Base-by-base conservation (phyloP, 2,113 vertebrate species). In the Rhombomys opimus region DNA sequence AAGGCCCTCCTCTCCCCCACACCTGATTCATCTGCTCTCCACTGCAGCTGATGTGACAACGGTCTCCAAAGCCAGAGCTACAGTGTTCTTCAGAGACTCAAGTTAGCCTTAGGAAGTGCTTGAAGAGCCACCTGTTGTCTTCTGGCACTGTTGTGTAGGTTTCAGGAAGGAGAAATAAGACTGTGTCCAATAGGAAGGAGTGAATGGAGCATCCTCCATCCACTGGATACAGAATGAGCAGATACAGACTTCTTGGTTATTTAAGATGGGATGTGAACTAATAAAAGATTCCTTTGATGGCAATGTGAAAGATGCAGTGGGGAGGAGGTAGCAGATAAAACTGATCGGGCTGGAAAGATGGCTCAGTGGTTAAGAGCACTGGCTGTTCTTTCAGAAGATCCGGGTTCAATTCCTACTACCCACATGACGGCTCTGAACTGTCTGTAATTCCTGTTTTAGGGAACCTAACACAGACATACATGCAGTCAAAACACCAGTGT, bases 271-370 rank as follows among this genome's bases (percentile, higher is more conserved):
- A 14, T 93, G 25, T 67, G 54, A 61, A 86, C 85, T 90, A 76
- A 90, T 96, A 75, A 93, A 90, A 94, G 75, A 76, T 76, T 32
- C 76, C 30, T 95, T 86, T 88, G 72, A 82, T 65, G 65, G 35
- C 27, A 27, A 94, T 14, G 63, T 61, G 35, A 95, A 95, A 78
- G n/a, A n/a, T 27, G 14, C 91, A 93, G 63, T 61, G 25, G 50
- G 65, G 75, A 70, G 85, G 5, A 9, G 38, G 1, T 25, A 38
- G 59, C 70, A 85, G n/a, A 70, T 61, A 87, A 59, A 72, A 89
- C n/a, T 59, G 13, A 38, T 75, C 5, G 5, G 46, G 46, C 46
- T 46, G 46, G 46, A 46, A 46, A 46, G 46, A 46, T 46, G 46
- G 3, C 46, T 46, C 46, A 46, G 46, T 46, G 46, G 46, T 46